A percentile compares a stretch with the other conserved stretches of the same genome.
Evolutionary conservation across 35 echinoderm and acorn worm genomes (phyloP).

Genomic region (Lytechinus pictus): DNA sequence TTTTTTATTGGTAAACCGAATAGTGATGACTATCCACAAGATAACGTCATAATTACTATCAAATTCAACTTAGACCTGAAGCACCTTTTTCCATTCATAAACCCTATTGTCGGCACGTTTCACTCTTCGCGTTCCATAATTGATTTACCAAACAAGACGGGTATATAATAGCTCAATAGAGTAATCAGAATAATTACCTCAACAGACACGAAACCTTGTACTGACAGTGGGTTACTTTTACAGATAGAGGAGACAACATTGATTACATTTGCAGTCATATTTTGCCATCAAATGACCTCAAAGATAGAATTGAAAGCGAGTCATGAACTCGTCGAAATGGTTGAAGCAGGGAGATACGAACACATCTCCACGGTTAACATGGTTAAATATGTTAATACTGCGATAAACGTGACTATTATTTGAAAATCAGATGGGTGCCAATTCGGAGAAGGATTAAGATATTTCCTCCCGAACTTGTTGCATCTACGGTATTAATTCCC

Average conservation of each 20-base stretch:
- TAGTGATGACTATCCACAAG: background rate
- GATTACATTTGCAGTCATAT: background rate
- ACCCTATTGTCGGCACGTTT: background rate
- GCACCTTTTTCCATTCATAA: background rate
- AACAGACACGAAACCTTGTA: background rate
- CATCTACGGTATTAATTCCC: background rate
- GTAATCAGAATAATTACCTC: background rate
- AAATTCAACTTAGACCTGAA: background rate
- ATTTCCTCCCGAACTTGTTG: background rate
- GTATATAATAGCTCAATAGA: background rate
- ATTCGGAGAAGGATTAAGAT: background rate
- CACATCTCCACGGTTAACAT: no score
- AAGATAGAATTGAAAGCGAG: background rate
- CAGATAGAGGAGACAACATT: background rate
- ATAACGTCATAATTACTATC: background rate
- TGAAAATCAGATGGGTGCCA: background rate
- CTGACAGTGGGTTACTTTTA: background rate
- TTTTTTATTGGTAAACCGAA: background rate
- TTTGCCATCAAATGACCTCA: background rate
- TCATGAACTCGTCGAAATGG: background rate
- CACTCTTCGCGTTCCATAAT: background rate
- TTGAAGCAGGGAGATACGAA: no score
- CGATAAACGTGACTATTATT: no score
- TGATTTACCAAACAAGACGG: conserved; percentile 1
- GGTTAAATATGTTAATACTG: no score